Conservation (phyloP, 2,888 invertebrate genomes). For the Mactromeris polynyma region DNA sequence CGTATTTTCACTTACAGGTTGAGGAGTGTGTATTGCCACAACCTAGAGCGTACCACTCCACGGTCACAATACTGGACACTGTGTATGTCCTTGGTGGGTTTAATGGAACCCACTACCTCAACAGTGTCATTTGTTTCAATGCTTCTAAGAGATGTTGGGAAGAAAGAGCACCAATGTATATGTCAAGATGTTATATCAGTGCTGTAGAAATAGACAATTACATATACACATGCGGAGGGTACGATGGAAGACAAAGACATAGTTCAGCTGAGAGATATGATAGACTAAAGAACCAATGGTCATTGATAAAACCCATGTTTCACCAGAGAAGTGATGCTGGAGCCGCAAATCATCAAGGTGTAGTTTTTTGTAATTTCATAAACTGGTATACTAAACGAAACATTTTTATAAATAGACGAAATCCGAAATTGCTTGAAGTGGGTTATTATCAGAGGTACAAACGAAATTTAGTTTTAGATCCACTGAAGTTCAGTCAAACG, state of each 20-base stretch:
- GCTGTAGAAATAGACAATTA: conserved; percentile 87
- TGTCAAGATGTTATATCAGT: conserved; percentile 90
- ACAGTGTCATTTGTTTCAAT: conserved; percentile 86
- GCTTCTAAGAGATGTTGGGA: conserved; percentile 85
- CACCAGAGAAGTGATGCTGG: conserved; percentile 92
- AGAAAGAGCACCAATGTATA: conserved; percentile 88
- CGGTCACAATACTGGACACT: conserved; percentile 86
- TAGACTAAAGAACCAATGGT: conserved; percentile 93
- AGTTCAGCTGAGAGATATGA: conserved; percentile 95
- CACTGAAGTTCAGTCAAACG: too few species aligned
- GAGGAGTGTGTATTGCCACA: conserved; percentile 90
- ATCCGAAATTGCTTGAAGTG: too few species aligned
- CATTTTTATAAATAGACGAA: too few species aligned
- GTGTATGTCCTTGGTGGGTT: conserved; percentile 88
- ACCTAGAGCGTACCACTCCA: conserved; percentile 93
- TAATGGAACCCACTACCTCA: conserved; percentile 87
- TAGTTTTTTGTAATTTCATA: not conserved
- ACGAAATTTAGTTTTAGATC: too few species aligned
- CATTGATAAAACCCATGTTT: conserved; percentile 94
- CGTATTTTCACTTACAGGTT: conserved; percentile 84
- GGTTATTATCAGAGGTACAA: too few species aligned
- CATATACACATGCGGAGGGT: conserved; percentile 87
- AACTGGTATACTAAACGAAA: too few species aligned
- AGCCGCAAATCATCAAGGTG: conserved; percentile 90
- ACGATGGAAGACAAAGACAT: conserved; percentile 91